Percentiles rank a stretch among this genome's conserved stretches.
These are phyloP conservation scores for Parapsyche elsis DNA, from an alignment of 1,140 invertebrate genomes.

Conservation along the genomic window DNA sequence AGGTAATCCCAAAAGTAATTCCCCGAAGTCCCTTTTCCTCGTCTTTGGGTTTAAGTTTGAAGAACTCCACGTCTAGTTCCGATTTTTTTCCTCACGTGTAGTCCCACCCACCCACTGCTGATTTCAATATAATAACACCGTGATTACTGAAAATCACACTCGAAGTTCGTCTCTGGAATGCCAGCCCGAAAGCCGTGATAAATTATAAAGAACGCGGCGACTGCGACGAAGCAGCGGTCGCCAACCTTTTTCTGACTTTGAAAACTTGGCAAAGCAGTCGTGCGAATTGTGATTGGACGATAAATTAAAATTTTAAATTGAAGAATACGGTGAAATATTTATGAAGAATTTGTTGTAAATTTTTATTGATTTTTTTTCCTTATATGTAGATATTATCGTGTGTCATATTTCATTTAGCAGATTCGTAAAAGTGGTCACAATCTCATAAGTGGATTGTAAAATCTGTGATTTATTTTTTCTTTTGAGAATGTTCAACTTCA, in stretches of 20 bases:
- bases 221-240: not conserved
- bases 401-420: too few relatives aligned
- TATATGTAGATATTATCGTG: too few relatives aligned
- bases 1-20: too few relatives aligned
- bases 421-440: too few relatives aligned
- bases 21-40: too few relatives aligned
- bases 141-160: slow-evolving; percentile 42
- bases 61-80: not conserved
- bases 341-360: too few relatives aligned
- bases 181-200: not conserved
- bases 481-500: not conserved
- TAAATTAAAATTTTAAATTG: too few relatives aligned
- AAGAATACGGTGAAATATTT: too few relatives aligned
- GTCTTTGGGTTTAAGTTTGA: not conserved
- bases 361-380: too few relatives aligned
- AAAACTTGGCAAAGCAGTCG: too few relatives aligned
- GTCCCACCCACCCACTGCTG: slow-evolving; percentile 19
- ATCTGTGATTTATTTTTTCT: too few relatives aligned
- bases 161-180: slow-evolving; percentile 14
- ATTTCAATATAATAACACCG: slow-evolving; percentile 34
- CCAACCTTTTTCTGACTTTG: not conserved
- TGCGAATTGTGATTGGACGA: too few relatives aligned
- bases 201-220: not conserved
- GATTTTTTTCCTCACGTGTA: slow-evolving; percentile 3
- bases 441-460: not conserved